Evolutionary conservation across 2,888 invertebrate species (phyloP), one percentile per base, ranked within the genome.

Genomic region (Barypeithes pellucidus): DNA sequence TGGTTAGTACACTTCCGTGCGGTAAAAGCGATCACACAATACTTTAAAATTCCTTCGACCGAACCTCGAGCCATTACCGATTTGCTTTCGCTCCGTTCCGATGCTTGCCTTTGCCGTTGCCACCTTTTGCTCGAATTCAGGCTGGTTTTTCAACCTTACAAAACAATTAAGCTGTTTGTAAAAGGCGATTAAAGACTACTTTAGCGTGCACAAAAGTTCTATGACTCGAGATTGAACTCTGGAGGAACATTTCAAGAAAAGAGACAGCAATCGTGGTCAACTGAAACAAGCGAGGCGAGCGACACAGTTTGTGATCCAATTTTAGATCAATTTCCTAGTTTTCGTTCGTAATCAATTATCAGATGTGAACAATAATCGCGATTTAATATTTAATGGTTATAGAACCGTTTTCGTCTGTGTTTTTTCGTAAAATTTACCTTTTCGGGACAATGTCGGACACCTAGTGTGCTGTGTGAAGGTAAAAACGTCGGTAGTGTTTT

Each of bases 171-270:
- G 60, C 65, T 33, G 73, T 73, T 69, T 69, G 69, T 33, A 43
- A 39, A 36, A 22, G 39, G 59, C 22, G 47, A 43, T 60, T 73
- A 73, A 69, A 61, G 73, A 33, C 54, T 39, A 66, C 33, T 65
- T 66, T 73, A 33, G 69, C 65, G 45, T 67, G 62, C 22, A 22
- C 41, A 16, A 69, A 69, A 66, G 73, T 73, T 73, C 73, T 73
- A 69, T 69, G 73, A 73, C 73, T 73, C 59, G 73, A 63, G 59
- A 39, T 20, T 73, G 65, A 73, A 73, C 73, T 73, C 65, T 65
- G 41, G 70, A 65, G 52, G 45, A 16, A 67, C 59, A 43, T 70
- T 65, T 61, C 9, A 61, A 60, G 45, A 73, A 66, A 43, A 39
- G 67, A 73, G 65, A 73, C 60, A 61, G 65, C 68, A 22, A 68